Base-by-base conservation (phyloP, 2,888 invertebrate species). In the Polymixis flavicincta region DNA sequence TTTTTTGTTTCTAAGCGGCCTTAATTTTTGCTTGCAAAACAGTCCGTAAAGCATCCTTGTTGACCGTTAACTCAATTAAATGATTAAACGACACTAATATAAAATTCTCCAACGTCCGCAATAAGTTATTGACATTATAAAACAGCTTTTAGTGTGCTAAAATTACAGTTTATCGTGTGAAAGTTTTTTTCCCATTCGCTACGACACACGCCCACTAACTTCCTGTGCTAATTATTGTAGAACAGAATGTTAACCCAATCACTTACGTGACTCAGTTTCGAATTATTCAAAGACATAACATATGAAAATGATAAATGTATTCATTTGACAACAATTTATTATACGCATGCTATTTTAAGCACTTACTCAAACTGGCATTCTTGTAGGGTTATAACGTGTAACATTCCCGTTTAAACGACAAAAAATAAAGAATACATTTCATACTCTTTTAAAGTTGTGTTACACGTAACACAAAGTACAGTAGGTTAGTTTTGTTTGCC, bases 161-260 rank as follows among this genome's bases (percentile, higher is more conserved):
- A 61, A 8, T 45, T 67, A 66, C 22, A 82, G 63, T 75, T 71
- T 71, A 37, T 71, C 28, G 48, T 71, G 48, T 71, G 45, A 28
- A 37, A 19, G 4, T 71, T 79, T 81, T 57, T 82, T 85, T 79
- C 65, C 76, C 76, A 85, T 85, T 65, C 7, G 13, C 37, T 71
- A 78, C 68, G 74, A 74, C 50, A 19, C 61, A 54, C 28, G 59
- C 54, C 45, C 57, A 37, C 28, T 25, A 67, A 59, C 59, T 60
- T 55, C 57, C 25, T 25, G 25, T 45, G 28, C 28, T 74, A 64
- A 60, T 60, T 70, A 25, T 67, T 50, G 11, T 55, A 69, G 45
- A 55, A 59, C 50, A 59, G 25, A 32, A 59, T 14, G 28, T 76
- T 52, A n/a, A 60, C 37, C 22, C 54, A 70, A 83, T 50, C 50